Base-by-base conservation (phyloP, 1,140 invertebrate species). In the Octopus sinensis region DNA sequence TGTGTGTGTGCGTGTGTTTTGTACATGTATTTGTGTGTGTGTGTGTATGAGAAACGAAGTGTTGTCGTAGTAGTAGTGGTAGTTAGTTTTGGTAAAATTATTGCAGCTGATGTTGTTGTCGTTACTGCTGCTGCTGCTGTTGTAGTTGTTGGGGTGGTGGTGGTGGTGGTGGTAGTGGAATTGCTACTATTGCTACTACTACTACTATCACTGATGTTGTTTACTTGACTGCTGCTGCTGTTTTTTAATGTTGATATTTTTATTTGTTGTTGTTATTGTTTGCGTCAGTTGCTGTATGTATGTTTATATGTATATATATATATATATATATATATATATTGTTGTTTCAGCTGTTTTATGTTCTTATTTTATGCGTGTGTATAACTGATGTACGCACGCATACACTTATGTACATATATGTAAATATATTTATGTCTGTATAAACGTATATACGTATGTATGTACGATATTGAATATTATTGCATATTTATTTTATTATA, bases 381-480 rank as follows among this genome's bases (percentile, higher is more conserved):
- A 12, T 73, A n/a, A 4, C n/a, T 7, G n/a, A 13, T 81, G 4
- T 54, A 56, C n/a, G 30, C 76, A 56, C 43, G 30, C 53, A 23
- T 81, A 23, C 76, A 2, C 76, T 9, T 76, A 23, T 76, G 62
- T 76, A n/a, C 52, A 62, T 76, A 54, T 76, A 43, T 76, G n/a
- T 81, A 54, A 54, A 51, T 76, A 56, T 81, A 56, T 5, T 5
- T 81, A 51, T 81, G 30, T 81, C 30, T 52, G 76, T 71, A 51
- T 68, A 53, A 4, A 77, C 4, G 9, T 76, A 4, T 76, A 51
- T 81, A 4, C 53, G 3, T 81, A 68, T 76, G n/a, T 81, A 68
- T 76, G 53, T 2, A 23, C 53, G 53, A 76, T 43, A 52, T 43
- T 81, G 43, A 52, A 68, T 81, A 76, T 76, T 52, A 23, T 43